A percentile compares a stretch with the other conserved stretches of the same genome.
Conservation (phyloP, 2,113 vertebrate species). For the Danio rerio region DNA sequence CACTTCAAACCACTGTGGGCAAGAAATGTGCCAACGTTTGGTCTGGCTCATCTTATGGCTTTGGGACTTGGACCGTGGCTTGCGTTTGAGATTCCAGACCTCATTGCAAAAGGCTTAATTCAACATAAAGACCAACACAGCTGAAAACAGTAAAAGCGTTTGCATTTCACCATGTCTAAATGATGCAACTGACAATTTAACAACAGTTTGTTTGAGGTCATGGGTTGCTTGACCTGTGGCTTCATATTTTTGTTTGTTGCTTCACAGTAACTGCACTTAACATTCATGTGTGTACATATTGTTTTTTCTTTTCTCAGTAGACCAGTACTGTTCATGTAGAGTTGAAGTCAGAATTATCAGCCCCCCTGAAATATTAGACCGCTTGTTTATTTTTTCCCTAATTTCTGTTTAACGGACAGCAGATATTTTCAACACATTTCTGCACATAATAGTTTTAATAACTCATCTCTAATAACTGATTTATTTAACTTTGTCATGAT, state of each 20-base stretch:
- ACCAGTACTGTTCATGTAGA: background rate
- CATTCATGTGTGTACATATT: background rate
- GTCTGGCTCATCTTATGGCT: conserved; percentile 90
- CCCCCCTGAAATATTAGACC: too few relatives aligned
- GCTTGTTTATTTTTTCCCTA: too few relatives aligned
- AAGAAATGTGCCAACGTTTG: conserved; percentile 90
- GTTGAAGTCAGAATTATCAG: too few relatives aligned
- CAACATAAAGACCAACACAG: conserved; percentile 80
- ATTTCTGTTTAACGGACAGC: too few relatives aligned
- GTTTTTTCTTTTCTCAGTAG: background rate
- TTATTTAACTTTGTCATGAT: too few relatives aligned
- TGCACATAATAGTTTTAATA: too few relatives aligned
- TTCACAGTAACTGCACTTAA: background rate
- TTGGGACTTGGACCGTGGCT: conserved; percentile 91
- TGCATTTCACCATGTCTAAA: background rate
- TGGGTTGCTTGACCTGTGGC: too few relatives aligned
- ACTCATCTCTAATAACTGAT: too few relatives aligned
- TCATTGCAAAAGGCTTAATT: conserved; percentile 85
- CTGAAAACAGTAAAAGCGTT: conserved; percentile 29
- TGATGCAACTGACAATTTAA: background rate
- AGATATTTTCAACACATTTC: too few relatives aligned
- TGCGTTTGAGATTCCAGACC: conserved; percentile 90
- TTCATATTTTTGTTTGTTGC: background rate
- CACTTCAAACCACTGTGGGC: conserved; percentile 94
- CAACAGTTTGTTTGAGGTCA: background rate